Evolutionary conservation across 2,113 vertebrate genomes (phyloP).

Genomic region (Acanthisitta chloris): DNA sequence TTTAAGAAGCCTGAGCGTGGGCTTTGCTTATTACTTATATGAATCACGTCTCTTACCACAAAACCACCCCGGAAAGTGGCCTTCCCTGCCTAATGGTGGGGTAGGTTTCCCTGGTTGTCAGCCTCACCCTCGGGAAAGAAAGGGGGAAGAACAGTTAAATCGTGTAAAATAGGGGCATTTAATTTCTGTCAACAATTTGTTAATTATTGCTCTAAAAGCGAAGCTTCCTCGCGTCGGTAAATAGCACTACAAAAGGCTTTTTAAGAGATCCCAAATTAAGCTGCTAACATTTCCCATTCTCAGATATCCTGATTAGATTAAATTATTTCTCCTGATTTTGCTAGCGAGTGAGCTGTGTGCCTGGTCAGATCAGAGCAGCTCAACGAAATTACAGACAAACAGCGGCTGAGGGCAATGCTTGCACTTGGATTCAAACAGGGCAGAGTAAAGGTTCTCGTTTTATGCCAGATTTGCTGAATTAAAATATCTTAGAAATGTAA

Average conservation of each 20-base stretch:
- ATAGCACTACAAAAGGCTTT: conserved; percentile 70
- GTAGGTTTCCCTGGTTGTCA: conserved; percentile 52
- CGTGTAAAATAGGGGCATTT: conserved; percentile 71
- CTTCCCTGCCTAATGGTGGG: conserved; percentile 36
- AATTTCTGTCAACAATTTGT: conserved; percentile 78
- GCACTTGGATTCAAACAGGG: neutral
- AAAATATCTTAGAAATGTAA: conserved; percentile 26
- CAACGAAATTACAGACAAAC: conserved; percentile 66
- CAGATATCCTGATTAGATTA: conserved; percentile 75
- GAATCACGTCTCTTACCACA: conserved; percentile 54
- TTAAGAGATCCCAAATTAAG: conserved; percentile 70
- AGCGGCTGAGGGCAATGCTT: conserved; percentile 33
- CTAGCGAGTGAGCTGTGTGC: conserved; percentile 58
- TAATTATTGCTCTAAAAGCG: conserved; percentile 73
- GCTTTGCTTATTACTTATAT: conserved; percentile 56
- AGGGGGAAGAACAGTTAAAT: conserved; percentile 57
- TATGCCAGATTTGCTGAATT: conserved; percentile 57
- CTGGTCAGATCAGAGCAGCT: conserved; percentile 63
- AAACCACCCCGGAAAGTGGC: neutral
- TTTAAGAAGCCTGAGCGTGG: conserved; percentile 22
- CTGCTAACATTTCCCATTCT: conserved; percentile 69
- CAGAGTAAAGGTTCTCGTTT: conserved; percentile 35
- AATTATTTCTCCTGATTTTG: conserved; percentile 72
- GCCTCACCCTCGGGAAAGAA: conserved; percentile 36
- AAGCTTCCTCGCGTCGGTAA: conserved; percentile 67